Percentiles rank a stretch among this genome's conserved stretches.
phyloP scores from a whole-genome alignment of 2,113 vertebrate genomes.

The Chlorodrepanis virens region DNA sequence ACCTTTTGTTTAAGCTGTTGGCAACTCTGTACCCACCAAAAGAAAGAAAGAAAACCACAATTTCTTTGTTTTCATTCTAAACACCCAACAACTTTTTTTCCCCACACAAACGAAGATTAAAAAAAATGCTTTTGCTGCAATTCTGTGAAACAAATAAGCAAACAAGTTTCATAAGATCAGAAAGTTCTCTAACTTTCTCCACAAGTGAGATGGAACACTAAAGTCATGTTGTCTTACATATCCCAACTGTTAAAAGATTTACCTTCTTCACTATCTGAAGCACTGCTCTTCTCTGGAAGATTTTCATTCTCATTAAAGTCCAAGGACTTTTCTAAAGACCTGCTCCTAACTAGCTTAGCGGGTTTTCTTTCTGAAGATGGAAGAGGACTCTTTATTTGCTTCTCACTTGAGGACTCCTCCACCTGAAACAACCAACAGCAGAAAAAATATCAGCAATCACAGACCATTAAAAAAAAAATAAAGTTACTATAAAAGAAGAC shows the following conservation, averaged over 20 bases:
- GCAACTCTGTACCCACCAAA: not conserved
- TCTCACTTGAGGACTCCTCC: conserved; percentile 72
- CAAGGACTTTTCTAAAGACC: conserved; percentile 74
- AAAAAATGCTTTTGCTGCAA: not conserved
- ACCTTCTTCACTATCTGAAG: conserved; percentile 89
- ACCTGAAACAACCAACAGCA: conserved; percentile 36
- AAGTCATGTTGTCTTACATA: not conserved
- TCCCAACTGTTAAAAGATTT: not conserved
- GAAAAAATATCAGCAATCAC: not conserved
- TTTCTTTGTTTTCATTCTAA: not conserved
- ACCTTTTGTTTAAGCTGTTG: not conserved
- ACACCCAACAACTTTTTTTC: accelerated
- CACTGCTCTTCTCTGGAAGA: conserved; percentile 81
- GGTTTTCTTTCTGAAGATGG: conserved; percentile 68
- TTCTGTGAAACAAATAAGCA: not conserved
- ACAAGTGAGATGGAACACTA: not conserved
- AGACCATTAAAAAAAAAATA: not conserved
- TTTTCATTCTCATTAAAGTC: conserved; percentile 88
- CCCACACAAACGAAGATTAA: not conserved
- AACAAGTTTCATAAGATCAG: not conserved
- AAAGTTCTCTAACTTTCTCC: not conserved
- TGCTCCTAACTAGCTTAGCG: conserved; percentile 61
- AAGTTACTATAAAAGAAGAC: not conserved
- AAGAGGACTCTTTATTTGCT: conserved; percentile 64
- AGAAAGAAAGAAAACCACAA: not conserved